Conservation (phyloP, 2,113 vertebrate species). For the Pimephales promelas region DNA sequence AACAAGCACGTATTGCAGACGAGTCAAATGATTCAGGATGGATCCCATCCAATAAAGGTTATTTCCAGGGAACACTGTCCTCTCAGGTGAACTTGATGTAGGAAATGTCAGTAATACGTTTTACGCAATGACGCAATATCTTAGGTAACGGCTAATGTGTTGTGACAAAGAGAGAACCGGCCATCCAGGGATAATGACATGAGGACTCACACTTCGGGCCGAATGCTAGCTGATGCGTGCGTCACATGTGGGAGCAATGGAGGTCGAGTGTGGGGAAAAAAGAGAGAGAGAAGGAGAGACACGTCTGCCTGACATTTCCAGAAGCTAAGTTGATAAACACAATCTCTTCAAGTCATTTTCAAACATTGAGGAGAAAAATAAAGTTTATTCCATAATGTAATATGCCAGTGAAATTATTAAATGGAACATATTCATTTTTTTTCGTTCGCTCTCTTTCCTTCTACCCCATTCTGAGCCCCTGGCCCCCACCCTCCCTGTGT, state of each 20-base stretch:
- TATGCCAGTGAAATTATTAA: conserved; percentile 64
- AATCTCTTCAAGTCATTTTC: neutral
- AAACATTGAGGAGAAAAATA: neutral
- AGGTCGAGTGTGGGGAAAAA: neutral
- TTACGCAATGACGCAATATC: conserved; percentile 58
- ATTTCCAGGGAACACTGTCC: neutral
- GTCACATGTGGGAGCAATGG: conserved; percentile 44
- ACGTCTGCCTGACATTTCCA: conserved; percentile 10
- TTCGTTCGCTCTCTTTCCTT: conserved; percentile 50
- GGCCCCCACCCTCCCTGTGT: conserved; percentile 62
- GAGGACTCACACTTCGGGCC: conserved; percentile 50
- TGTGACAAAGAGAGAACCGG: conserved; percentile 49
- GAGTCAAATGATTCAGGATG: neutral
- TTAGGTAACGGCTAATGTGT: conserved; percentile 69
- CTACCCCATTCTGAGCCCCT: conserved; percentile 60
- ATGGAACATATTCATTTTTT: conserved; percentile 66
- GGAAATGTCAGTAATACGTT: conserved; percentile 40
- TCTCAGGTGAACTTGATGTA: conserved; percentile 1
- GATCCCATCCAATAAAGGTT: neutral
- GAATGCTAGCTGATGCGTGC: conserved; percentile 53
- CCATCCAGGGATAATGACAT: conserved; percentile 55
- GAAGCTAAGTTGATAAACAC: neutral
- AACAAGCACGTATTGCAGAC: conserved; percentile 64
- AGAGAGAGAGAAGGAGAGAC: neutral
- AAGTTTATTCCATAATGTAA: conserved; percentile 1